phyloP scores from a whole-genome alignment of 2,888 invertebrate species.

The Salticus scenicus region DNA sequence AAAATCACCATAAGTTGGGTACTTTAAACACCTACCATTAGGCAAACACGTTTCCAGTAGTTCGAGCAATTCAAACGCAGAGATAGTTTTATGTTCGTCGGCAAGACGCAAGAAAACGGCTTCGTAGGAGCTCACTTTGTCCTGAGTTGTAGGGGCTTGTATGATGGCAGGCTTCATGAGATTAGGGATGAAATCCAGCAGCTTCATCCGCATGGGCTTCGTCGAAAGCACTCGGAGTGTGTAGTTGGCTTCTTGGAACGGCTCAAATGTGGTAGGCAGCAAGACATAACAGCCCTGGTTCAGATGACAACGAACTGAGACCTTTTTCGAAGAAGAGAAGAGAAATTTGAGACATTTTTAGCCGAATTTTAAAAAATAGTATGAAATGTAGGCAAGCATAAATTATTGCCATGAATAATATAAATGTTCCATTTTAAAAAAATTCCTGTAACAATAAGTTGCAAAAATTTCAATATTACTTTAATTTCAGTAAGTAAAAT shows the following conservation, averaged over 20 bases:
- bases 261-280: conserved; percentile 93
- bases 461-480: no score
- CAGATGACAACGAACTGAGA: conserved; percentile 84
- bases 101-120: conserved; percentile 91
- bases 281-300: conserved; percentile 89
- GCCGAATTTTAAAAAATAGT: neutral
- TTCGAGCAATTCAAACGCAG: conserved; percentile 93
- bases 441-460: no score
- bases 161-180: conserved; percentile 84
- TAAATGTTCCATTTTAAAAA: no score
- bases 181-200: conserved; percentile 81
- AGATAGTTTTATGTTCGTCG: conserved; percentile 91
- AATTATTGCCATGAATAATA: no score
- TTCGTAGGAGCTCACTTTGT: conserved; percentile 89
- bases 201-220: conserved; percentile 84
- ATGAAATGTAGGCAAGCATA: neutral
- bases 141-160: conserved; percentile 76
- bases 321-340: conserved; percentile 73
- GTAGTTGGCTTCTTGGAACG: conserved; percentile 91
- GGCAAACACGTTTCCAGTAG: conserved; percentile 91
- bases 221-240: conserved; percentile 88
- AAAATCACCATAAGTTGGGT: no score
- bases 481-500: no score
- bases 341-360: neutral
- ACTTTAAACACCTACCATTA: conserved; percentile 83